Base-by-base conservation (phyloP, 2,113 vertebrate species). In the Chauna torquata region DNA sequence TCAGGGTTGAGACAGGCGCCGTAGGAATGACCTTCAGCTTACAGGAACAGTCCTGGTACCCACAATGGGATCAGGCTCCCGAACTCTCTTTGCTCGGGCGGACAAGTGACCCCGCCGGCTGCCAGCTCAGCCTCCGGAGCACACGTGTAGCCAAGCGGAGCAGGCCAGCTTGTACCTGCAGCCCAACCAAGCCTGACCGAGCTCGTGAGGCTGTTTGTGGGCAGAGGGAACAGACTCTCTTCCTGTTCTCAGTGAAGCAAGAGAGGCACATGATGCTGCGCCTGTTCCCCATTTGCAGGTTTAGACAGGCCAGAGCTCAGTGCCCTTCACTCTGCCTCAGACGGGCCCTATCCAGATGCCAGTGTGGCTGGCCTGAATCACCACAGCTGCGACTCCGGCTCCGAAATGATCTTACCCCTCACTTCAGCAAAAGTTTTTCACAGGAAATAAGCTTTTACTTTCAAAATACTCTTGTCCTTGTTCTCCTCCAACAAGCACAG, bases 361-460 rank as follows among this genome's bases (percentile, higher is more conserved):
- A 84, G 1, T 5, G 2, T 8, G 42, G 70, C 79, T 47, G 59
- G 38, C 74, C 89, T 55, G 66, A 82, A n/a, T 45, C 84, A 70
- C 45, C 1, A 0, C 22, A 54, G 70, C 88, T 36, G 16, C 34
- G 69, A 40, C 86, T 92, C 58, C 68, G 25, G 90, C 76, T 65
- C 91, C 9, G 3, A 47, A 95, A 64, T 19, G 1, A 77, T 30
- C 66, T 79, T 1, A 0, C 36, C 75, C 68, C 69, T 86, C 70
- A 42, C 62, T 76, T 82, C 84, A 66, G 70, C 82, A 95, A 11
- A 50, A 85, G 71, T 59, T 94, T 91, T 85, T 81, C 58, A 86
- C 93, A 92, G 96, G 95, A 97, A 96, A 94, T 86, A 80, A 8
- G 92, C 57, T 94, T 92, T 95, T 94, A 94, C 96, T 97, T 97